These are phyloP conservation scores for Formicarius rufipectus DNA, from an alignment of 2,113 vertebrate species.

Conservation along the genomic window DNA sequence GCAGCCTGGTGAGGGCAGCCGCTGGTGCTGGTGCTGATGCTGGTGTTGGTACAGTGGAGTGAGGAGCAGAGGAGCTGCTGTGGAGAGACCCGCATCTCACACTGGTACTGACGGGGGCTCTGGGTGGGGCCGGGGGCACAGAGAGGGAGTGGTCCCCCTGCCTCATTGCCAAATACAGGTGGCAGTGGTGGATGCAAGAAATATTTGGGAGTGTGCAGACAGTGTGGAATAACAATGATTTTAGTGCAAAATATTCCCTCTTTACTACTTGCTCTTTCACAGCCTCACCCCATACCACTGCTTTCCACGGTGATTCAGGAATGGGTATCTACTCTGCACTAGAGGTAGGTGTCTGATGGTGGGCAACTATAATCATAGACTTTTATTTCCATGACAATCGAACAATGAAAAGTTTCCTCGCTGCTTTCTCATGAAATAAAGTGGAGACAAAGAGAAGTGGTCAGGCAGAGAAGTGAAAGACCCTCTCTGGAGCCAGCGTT, in stretches of 20 bases:
- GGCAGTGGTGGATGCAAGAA: background rate
- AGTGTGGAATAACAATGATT: background rate
- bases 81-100: accelerated
- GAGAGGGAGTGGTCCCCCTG: accelerated
- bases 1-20: too few relatives aligned
- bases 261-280: background rate
- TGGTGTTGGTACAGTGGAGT: accelerated
- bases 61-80: background rate
- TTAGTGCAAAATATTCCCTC: background rate
- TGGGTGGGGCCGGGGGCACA: accelerated
- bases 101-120: accelerated
- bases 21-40: background rate
- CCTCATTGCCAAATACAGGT: background rate
- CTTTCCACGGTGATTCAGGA: background rate
- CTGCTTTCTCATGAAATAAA: slow-evolving; percentile 50
- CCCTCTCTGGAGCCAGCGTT: slow-evolving; percentile 44
- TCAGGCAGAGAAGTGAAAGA: slow-evolving; percentile 42
- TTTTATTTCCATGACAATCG: slow-evolving; percentile 58
- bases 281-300: background rate
- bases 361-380: slow-evolving; percentile 1
- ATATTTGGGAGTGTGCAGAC: background rate
- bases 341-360: background rate
- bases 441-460: slow-evolving; percentile 45
- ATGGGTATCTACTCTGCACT: background rate
- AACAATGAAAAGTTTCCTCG: slow-evolving; percentile 37